Evolutionary conservation across 1,140 invertebrate species (phyloP).

Genomic region (Metaphire vulgaris): DNA sequence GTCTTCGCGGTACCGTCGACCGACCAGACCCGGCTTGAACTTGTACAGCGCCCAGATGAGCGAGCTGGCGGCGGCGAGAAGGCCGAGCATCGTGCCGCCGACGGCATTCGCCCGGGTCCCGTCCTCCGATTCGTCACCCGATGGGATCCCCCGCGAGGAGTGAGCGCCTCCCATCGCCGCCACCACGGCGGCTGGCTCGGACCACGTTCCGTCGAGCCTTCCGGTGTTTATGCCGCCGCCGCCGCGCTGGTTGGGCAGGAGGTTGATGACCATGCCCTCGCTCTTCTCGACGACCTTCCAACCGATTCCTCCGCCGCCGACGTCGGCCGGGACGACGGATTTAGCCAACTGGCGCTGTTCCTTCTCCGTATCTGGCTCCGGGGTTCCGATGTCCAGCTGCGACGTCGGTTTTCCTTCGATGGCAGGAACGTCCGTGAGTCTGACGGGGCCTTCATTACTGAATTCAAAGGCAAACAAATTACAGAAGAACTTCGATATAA

Average conservation of each 20-base stretch:
- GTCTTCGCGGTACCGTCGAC: neutral
- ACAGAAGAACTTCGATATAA: no score
- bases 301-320: neutral
- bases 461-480: no score
- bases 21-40: conserved; percentile 31
- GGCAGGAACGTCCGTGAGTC: neutral
- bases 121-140: neutral
- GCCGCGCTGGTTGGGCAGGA: neutral
- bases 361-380: neutral
- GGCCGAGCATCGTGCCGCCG: conserved; percentile 41
- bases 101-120: conserved; percentile 37
- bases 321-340: neutral
- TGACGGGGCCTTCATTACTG: no score
- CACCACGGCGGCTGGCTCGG: neutral
- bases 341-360: neutral
- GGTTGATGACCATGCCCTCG: neutral
- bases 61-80: conserved; percentile 37
- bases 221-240: neutral
- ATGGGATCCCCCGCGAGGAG: neutral
- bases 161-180: neutral
- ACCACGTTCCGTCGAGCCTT: neutral
- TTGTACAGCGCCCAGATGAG: conserved; percentile 45
- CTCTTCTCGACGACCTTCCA: neutral
- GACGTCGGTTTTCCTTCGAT: neutral
- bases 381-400: conserved; percentile 30